Evolutionary conservation across 2,113 vertebrate genomes (phyloP).

Genomic region (Campylomormyrus tamandua): DNA sequence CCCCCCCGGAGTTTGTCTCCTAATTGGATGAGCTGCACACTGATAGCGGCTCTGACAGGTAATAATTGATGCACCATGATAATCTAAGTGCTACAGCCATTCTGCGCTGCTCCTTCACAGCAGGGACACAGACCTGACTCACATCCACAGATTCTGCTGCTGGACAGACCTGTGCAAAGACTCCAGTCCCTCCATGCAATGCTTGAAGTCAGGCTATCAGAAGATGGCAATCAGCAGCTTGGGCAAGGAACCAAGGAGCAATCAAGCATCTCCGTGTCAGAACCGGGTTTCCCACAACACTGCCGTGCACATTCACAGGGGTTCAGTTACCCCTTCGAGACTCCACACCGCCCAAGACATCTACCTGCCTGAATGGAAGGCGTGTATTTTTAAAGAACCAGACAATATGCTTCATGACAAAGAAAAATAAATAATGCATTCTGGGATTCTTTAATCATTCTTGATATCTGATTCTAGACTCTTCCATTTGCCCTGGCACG

Average conservation of each 20-base stretch:
- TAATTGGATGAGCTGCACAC: background rate
- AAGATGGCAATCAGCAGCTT: background rate
- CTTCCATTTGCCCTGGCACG: background rate
- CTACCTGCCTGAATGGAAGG: background rate
- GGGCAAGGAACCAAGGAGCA: background rate
- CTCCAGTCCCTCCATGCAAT: background rate
- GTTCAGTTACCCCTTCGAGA: background rate
- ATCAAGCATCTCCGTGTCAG: background rate
- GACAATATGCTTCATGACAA: background rate
- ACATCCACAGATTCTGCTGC: background rate
- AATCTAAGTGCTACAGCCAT: too few species aligned
- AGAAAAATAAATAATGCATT: background rate
- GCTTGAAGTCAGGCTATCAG: conserved; percentile 4
- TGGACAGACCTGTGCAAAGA: background rate
- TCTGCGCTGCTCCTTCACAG: background rate
- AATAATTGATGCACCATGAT: background rate
- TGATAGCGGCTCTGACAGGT: background rate
- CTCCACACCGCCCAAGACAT: background rate
- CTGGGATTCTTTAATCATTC: background rate
- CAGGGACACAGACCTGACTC: background rate
- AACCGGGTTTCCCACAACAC: background rate
- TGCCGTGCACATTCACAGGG: background rate
- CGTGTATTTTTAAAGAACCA: background rate
- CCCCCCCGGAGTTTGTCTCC: background rate
- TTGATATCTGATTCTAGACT: background rate